Evolutionary conservation across 2,113 vertebrate species (phyloP), one percentile per base, ranked within the genome.

Genomic region (Oostethus manadensis): DNA sequence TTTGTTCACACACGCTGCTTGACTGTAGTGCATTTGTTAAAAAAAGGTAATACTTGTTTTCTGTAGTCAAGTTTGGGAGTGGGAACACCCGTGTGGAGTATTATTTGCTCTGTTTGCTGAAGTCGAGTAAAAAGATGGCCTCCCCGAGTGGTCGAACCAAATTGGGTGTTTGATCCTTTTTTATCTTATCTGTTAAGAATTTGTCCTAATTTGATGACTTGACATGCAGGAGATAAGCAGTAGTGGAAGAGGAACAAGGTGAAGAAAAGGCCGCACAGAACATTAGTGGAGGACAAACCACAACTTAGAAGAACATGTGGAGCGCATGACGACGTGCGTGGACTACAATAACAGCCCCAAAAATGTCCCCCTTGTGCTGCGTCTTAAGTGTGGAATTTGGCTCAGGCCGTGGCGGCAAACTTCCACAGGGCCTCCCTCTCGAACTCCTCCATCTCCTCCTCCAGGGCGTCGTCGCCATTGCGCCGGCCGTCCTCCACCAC

Each of bases 361-460:
- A 78, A 64, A 70, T 51, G 72, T 74, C 70, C 44, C 60, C 64
- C 1, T 46, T n/a, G 54, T 68, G 70, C 72, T 83, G 57, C 59
- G 58, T 57, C 50, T 48, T 55, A n/a, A 14, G 49, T 76, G 66
- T 62, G 63, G 70, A 20, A 60, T 78, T 38, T 67, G 35, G 2
- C 64, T 71, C 72, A 88, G 29, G 70, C 70, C 0, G 70, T 60
- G 56, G 77, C 70, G 0, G 84, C 68, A 66, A 92, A 91, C 71
- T 88, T 88, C 83, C 85, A 87, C 68, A 91, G 72, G 8, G 84
- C 85, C 42, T 90, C 93, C 18, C 91, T 89, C 77, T 97, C 93
- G 4, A 98, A 98, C 78, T 91, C 92, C 9, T 96, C 94, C 61
- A 92, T 94, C 1, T 84, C 88, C 20, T 94, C 82, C 8, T 95